These are phyloP conservation scores for Enteromius argenteus DNA, from an alignment of 2,797 vertebrate genomes.

Conservation along the genomic window DNA sequence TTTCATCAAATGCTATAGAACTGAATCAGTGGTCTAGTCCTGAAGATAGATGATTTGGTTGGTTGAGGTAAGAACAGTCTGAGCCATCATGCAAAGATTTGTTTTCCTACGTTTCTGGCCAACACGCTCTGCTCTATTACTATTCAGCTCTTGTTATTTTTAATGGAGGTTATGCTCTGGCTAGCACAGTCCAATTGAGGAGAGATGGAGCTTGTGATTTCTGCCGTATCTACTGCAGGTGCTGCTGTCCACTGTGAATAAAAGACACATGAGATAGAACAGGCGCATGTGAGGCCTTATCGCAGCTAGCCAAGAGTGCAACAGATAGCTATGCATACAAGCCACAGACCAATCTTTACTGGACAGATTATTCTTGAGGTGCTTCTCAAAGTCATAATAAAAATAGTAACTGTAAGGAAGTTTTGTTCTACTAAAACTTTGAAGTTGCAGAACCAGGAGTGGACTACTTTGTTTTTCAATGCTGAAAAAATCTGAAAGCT, in stretches of 20 bases:
- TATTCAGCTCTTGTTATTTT: conserved; percentile 71
- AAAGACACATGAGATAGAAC: conserved; percentile 67
- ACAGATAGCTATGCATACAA: conserved; percentile 66
- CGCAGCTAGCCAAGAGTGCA: conserved; percentile 58
- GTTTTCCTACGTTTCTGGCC: conserved; percentile 44
- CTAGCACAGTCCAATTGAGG: conserved; percentile 60
- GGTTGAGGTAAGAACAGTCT: conserved; percentile 41
- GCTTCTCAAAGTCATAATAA: conserved; percentile 47
- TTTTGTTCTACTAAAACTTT: conserved; percentile 42
- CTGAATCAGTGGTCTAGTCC: not conserved
- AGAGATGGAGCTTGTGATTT: conserved; percentile 72
- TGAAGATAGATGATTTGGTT: conserved; percentile 8
- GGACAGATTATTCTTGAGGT: conserved; percentile 53
- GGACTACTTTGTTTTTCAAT: not conserved
- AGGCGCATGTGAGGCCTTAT: conserved; percentile 71
- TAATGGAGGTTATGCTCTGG: conserved; percentile 68
- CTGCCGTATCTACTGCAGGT: conserved; percentile 68
- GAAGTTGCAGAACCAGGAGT: not conserved
- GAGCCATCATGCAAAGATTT: conserved; percentile 50
- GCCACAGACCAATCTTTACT: conserved; percentile 50
- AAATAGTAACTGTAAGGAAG: conserved; percentile 48
- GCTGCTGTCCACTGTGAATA: conserved; percentile 70
- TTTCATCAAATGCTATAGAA: not conserved
- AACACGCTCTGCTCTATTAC: conserved; percentile 59
- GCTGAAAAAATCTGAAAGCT: not conserved